phyloP scores from a whole-genome alignment of 2,888 invertebrate species.

The Anoplius nigerrimus region DNA sequence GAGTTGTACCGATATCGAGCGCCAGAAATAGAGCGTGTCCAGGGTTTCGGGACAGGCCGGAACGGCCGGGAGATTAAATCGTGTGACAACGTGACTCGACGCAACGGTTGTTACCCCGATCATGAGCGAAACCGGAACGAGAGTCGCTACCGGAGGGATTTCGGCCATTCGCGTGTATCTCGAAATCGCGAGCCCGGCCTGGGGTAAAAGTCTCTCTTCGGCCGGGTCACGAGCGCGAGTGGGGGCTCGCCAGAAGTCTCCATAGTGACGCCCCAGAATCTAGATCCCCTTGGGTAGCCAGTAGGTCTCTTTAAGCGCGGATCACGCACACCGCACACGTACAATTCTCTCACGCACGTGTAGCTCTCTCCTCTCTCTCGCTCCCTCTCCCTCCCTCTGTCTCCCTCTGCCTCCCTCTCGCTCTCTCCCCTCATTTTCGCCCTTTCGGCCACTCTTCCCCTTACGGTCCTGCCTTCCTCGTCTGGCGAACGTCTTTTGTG shows the following conservation, averaged over 20 bases:
- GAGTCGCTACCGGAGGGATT: neutral
- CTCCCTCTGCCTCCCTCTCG: too few relatives aligned
- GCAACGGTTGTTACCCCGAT: slow-evolving; percentile 19
- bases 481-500: neutral
- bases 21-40: slow-evolving; percentile 18
- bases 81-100: slow-evolving; percentile 21
- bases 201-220: slow-evolving; percentile 10
- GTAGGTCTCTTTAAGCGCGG: too few relatives aligned
- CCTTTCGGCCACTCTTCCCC: neutral
- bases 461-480: neutral
- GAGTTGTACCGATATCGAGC: slow-evolving; percentile 15
- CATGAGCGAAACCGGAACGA: slow-evolving; percentile 8
- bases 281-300: slow-evolving; percentile 10
- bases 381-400: neutral
- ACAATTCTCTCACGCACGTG: too few relatives aligned
- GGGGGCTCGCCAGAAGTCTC: slow-evolving; percentile 34
- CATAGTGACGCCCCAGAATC: slow-evolving; percentile 51
- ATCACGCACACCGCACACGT: too few relatives aligned
- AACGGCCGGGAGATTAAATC: slow-evolving; percentile 30
- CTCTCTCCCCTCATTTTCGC: neutral
- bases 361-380: neutral
- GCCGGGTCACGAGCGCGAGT: slow-evolving; percentile 12
- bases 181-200: neutral
- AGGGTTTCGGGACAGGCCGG: neutral
- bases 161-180: neutral